Percentiles rank a stretch among this genome's conserved stretches.
Evolutionary conservation across 2,888 invertebrate genomes (phyloP).

Genomic region (Agrotis segetum): DNA sequence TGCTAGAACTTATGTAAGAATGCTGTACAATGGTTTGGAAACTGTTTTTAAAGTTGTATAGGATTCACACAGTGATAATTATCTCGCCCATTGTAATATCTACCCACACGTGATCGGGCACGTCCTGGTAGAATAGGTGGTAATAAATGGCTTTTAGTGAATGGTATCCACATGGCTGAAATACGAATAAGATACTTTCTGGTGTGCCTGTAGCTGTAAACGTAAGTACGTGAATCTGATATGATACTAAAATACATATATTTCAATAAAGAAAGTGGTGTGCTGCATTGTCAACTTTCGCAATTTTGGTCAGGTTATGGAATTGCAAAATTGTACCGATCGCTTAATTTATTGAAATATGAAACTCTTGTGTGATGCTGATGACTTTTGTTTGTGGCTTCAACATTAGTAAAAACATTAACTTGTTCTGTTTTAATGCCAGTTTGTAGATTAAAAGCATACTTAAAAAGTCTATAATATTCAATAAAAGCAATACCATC

Average conservation of each 20-base stretch:
- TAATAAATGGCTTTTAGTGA: constrained; percentile 34
- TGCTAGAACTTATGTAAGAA: constrained; percentile 59
- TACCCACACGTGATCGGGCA: constrained; percentile 49
- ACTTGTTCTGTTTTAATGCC: not conserved
- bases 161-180: constrained; percentile 20
- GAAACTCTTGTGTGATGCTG: not conserved
- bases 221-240: not conserved
- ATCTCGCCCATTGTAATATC: constrained; percentile 58
- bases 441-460: too few species aligned
- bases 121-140: constrained; percentile 34
- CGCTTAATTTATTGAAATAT: not conserved
- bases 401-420: too few species aligned
- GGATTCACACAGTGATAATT: constrained; percentile 69
- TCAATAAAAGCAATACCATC: not conserved
- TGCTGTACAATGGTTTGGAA: constrained; percentile 59
- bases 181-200: constrained; percentile 30
- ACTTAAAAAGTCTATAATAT: not conserved
- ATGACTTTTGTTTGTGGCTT: not conserved
- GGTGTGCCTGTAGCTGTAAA: not conserved
- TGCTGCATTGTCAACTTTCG: not conserved
- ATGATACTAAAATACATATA: not conserved
- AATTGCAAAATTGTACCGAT: not conserved
- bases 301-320: not conserved
- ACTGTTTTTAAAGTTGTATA: constrained; percentile 65
- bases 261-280: not conserved